Evolutionary conservation across 2,797 vertebrate genomes (phyloP), one percentile per base, ranked within the genome.

Genomic region (Erithacus rubecula): DNA sequence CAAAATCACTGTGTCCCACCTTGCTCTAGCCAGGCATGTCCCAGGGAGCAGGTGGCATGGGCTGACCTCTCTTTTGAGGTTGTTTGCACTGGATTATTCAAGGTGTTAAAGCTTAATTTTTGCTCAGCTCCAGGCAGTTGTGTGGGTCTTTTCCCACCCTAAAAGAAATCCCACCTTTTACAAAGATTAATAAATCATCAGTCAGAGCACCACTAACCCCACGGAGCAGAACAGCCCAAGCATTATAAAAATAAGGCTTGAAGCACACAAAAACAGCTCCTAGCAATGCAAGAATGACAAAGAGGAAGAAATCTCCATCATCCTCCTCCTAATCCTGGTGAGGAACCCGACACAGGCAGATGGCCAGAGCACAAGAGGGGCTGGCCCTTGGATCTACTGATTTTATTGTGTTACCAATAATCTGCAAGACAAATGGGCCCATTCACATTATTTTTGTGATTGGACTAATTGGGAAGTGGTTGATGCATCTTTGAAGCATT

Each of bases 11-110:
- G 17, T 32, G 36, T 59, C n/a, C 6, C 16, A 10, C 20, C 3
- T 20, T 12, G 24, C 39, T 23, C 16, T 27, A 30, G 64, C 6
- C 60, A 64, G 32, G 36, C 0, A 1, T 12, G 29, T 32, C 58
- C 41, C 67, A 18, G 7, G 1, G 26, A 71, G 41, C 9, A 12
- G 63, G n/a, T 3, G 32, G 29, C 59, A 49, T 0, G 0, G 43
- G 34, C 64, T 18, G 15, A 22, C 68, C 51, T 41, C 41, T 24
- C 5, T 5, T 46, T 16, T 47, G 30, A 30, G 55, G 13, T 9
- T 20, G 22, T 12, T 72, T 44, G 49, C 22, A 11, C 12, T 11
- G 1, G 6, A 5, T 76, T 41, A 80, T 10, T 49, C 23, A 34
- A 37, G 24, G 44, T 49, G 21, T 2, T 56, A 27, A 32, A 68